These are phyloP conservation scores for Campoletis raptor DNA, from an alignment of 2,888 invertebrate genomes.

Conservation along the genomic window DNA sequence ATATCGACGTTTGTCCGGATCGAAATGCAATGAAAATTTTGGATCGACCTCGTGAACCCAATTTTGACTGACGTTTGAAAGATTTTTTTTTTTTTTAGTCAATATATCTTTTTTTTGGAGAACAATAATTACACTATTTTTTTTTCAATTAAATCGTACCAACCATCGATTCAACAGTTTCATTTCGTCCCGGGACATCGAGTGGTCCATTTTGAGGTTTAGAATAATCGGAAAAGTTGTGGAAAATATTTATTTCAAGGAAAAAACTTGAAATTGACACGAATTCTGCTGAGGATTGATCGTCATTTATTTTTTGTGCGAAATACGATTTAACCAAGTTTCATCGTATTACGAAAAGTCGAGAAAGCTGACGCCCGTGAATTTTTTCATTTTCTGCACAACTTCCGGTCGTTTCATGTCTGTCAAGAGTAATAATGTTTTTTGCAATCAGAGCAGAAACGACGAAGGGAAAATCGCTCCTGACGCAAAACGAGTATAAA, in stretches of 20 bases:
- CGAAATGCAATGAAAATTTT: constrained; percentile 27
- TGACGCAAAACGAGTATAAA: constrained; percentile 15
- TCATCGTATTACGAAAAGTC: constrained; percentile 14
- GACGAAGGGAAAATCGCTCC: constrained; percentile 18
- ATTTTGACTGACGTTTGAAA: constrained; percentile 52
- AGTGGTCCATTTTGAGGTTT: constrained; percentile 11
- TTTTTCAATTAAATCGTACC: not conserved
- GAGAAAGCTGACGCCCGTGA: constrained; percentile 25
- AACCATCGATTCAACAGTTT: constrained; percentile 54
- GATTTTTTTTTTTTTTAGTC: not conserved
- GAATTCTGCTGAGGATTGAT: not conserved
- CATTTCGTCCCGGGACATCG: constrained; percentile 56
- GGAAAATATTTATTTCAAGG: not conserved
- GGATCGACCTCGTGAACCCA: constrained; percentile 50
- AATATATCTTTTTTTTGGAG: not conserved
- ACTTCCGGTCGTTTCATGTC: constrained; percentile 32
- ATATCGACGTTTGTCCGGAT: constrained; percentile 47
- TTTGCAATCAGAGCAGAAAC: constrained; percentile 57
- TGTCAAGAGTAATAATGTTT: constrained; percentile 24
- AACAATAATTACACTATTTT: not conserved
- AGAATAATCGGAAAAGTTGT: not conserved
- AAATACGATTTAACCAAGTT: not conserved
- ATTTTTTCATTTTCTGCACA: constrained; percentile 15
- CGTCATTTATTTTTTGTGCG: not conserved
- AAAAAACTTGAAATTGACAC: not conserved